Evolutionary conservation across 1,140 invertebrate species (phyloP), one percentile per base, ranked within the genome.

Genomic region (Hypothenemus hampei): DNA sequence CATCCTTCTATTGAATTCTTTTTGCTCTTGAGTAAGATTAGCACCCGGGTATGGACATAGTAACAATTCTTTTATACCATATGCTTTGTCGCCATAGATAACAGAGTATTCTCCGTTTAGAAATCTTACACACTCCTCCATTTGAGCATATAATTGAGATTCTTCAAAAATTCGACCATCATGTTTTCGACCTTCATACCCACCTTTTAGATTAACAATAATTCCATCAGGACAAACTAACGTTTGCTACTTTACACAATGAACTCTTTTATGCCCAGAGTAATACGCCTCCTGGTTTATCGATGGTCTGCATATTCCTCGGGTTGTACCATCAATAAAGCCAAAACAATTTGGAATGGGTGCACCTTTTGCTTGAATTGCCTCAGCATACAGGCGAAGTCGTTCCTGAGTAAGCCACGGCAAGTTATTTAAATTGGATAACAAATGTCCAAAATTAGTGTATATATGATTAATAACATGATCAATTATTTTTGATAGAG

Each of bases 161-260:
- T 58, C 58, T 29, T 44, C 41, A 13, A 63, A 48, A 13, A 63
- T 63, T 13, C 40, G 54, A 13, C 46, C 56, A 53, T 62, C 58
- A 58, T 62, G 54, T n/a, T 57, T 41, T 40, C 58, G 31, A 15
- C 49, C 60, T n/a, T 36, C 39, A 58, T 41, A 53, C 21, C 22
- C 41, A 15, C 52, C 52, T 39, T 55, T 58, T 15, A 60, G 31
- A 39, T 46, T 62, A 4, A 55, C 47, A 3, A 58, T 40, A 21
- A 58, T 57, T 7, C 55, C 61, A 60, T 63, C 61, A 29, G 50
- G 51, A 45, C 55, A 60, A 23, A 52, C 29, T 19, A 60, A 21
- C 15, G 49, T 46, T 48, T 63, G 55, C 26, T 60, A 63, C 33
- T 60, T 63, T 10, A 60, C 31, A 51, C 55, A 60, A 33, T 60